Evolutionary conservation across 2,797 vertebrate species (phyloP).

Genomic region (Leptatherina wallacei): DNA sequence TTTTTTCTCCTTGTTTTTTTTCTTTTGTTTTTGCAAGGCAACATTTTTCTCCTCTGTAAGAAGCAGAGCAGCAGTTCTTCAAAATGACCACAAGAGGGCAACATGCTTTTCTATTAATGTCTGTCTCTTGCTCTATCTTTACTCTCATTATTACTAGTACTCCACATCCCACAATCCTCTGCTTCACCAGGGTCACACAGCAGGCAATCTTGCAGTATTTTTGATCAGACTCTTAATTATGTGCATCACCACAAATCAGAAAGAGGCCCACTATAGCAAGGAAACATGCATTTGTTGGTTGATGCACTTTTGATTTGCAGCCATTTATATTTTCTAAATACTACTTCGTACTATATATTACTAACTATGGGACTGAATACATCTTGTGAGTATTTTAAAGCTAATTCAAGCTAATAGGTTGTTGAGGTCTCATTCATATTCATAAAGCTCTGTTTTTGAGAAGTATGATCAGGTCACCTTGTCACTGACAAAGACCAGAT

Average conservation of each 20-base stretch:
- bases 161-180: constrained; percentile 33
- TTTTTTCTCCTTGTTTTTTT: background rate
- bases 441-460: constrained; percentile 36
- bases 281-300: constrained; percentile 81
- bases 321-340: constrained; percentile 41
- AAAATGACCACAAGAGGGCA: constrained; percentile 54
- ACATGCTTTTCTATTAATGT: constrained; percentile 54
- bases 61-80: constrained; percentile 54
- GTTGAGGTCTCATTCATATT: constrained; percentile 52
- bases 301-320: constrained; percentile 50
- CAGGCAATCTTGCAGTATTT: constrained; percentile 21
- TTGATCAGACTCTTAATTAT: constrained; percentile 28
- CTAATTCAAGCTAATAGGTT: constrained; percentile 39
- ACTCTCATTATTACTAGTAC: constrained; percentile 1
- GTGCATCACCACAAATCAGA: constrained; percentile 51
- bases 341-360: constrained; percentile 22
- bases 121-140: background rate
- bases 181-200: constrained; percentile 21
- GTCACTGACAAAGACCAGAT: constrained; percentile 9
- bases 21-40: constrained; percentile 9
- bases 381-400: constrained; percentile 47
- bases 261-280: constrained; percentile 60
- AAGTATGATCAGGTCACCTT: constrained; percentile 28
- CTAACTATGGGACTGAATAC: constrained; percentile 41
- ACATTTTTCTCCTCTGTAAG: constrained; percentile 27